phyloP scores from a whole-genome alignment of 2,797 vertebrate genomes.

The Melanotaenia maccullochi region DNA sequence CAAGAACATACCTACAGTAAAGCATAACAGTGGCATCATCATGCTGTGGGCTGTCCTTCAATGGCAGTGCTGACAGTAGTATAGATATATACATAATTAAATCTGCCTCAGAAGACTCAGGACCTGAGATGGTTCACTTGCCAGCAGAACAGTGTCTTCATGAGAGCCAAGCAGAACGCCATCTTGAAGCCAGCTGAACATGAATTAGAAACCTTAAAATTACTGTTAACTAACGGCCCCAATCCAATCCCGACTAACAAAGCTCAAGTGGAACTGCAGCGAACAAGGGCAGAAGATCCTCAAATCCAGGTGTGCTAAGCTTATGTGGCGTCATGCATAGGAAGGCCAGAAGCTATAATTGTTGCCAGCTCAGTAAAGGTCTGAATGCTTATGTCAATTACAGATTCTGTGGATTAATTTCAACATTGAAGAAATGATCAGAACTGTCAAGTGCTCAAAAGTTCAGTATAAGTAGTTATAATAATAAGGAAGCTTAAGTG shows the following conservation, averaged over 20 bases:
- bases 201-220: conserved; percentile 2
- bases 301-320: conserved; percentile 27
- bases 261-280: conserved; percentile 19
- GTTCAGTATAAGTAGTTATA: neutral
- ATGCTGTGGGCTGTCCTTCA: neutral
- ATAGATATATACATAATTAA: neutral
- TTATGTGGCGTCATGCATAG: conserved; percentile 5
- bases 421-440: neutral
- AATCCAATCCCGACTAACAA: conserved; percentile 1
- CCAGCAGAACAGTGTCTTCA: neutral
- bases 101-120: neutral
- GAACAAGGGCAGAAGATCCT: neutral
- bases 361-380: conserved; percentile 3
- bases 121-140: neutral
- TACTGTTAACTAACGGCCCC: neutral
- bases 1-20: no score
- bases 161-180: neutral
- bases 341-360: neutral
- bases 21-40: no score
- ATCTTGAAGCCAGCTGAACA: conserved; percentile 11
- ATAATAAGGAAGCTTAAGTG: neutral
- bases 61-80: neutral
- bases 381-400: neutral
- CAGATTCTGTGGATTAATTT: neutral
- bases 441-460: neutral